These are phyloP conservation scores for Nomia melanderi DNA, from an alignment of 1,140 invertebrate species.

Conservation along the genomic window DNA sequence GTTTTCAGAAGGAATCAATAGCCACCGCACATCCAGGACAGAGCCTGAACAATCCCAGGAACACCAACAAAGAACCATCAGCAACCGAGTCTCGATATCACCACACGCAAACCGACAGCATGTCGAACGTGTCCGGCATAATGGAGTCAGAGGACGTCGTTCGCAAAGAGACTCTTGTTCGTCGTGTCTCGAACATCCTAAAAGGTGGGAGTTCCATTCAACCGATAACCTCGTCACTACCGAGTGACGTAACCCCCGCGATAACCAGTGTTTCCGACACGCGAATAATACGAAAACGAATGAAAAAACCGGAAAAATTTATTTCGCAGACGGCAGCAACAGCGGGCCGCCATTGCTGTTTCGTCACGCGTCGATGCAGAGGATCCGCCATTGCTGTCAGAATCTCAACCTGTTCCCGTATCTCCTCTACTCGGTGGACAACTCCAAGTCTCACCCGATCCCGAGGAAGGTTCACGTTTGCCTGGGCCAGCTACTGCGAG, in stretches of 20 bases:
- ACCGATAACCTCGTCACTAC: neutral
- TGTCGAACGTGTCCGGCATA: slow-evolving; percentile 42
- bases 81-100: too few relatives aligned
- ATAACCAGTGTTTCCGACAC: too few relatives aligned
- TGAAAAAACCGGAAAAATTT: neutral
- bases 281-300: too few relatives aligned
- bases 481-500: slow-evolving; percentile 65
- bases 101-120: neutral
- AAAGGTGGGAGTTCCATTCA: slow-evolving; percentile 67
- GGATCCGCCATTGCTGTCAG: slow-evolving; percentile 78
- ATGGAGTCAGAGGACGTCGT: slow-evolving; percentile 57
- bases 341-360: slow-evolving; percentile 75
- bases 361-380: slow-evolving; percentile 75
- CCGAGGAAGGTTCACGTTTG: slow-evolving; percentile 70
- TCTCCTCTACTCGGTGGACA: slow-evolving; percentile 76
- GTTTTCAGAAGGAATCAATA: slow-evolving; percentile 19
- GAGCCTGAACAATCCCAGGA: neutral
- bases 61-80: neutral
- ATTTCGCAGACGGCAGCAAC: slow-evolving; percentile 72
- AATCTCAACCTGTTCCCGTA: slow-evolving; percentile 78
- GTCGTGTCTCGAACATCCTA: slow-evolving; percentile 75
- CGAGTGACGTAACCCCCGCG: slow-evolving; percentile 4
- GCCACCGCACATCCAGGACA: neutral
- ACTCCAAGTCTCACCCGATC: slow-evolving; percentile 75
- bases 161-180: slow-evolving; percentile 70